Base-by-base conservation (phyloP, 2,113 vertebrate genomes). In the Scartelaos histophorus region DNA sequence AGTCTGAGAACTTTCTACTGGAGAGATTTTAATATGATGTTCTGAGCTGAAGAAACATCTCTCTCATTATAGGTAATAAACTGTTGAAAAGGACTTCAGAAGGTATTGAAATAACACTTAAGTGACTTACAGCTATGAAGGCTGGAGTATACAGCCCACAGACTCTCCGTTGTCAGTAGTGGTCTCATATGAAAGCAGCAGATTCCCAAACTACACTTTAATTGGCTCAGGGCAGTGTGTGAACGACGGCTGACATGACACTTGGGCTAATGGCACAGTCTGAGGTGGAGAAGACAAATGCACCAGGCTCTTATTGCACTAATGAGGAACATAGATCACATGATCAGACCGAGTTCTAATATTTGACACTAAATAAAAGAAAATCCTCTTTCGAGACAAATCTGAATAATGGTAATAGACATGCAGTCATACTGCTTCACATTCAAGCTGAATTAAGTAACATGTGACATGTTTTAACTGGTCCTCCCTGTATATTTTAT, bases 201-300 rank as follows among this genome's bases (percentile, higher is more conserved):
- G 47, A 73, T 76, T 46, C 76, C 74, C 60, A 58, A 78, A 80
- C 71, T 69, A 80, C 79, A 67, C 76, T 82, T 81, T 85, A 88
- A 89, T 88, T 85, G 87, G 81, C 80, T 62, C 67, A 72, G 73
- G 71, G 22, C 62, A 56, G 74, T 64, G 58, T 66, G 78, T 65
- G 62, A 79, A 70, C 68, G 58, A 71, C 46, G 38, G 46, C 66
- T 70, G 71, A 88, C 79, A 81, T 82, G 77, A 85, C 84, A 85
- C 84, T 82, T 73, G 66, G 71, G 69, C 77, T 85, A 90, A 87
- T 83, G 85, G 75, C 79, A 68, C 65, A 72, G 78, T 82, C 69
- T 80, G 84, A 66, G 72, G 51, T 38, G 68, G 24, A 61, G 29
- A 71, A 62, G 69, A 71, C 64, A 70, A 34, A 65, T 76, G 71